Evolutionary conservation across 2,113 vertebrate species (phyloP).

Genomic region (Spheniscus mendiculus): DNA sequence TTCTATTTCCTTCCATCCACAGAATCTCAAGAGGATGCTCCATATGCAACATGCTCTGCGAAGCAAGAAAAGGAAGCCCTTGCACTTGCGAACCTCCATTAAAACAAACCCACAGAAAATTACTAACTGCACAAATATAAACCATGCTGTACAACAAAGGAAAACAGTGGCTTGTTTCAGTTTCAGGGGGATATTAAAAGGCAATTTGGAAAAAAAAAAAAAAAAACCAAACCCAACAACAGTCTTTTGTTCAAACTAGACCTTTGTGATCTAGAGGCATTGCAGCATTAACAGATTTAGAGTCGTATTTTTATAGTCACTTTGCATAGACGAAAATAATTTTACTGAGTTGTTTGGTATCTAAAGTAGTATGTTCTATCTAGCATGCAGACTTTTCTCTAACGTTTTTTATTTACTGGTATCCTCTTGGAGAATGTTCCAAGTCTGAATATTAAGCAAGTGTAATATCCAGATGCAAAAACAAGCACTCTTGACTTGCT

Average conservation of each 20-base stretch:
- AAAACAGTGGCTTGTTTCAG: background rate
- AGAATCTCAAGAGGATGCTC: background rate
- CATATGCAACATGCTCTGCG: background rate
- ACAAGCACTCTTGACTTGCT: background rate
- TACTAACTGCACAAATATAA: background rate
- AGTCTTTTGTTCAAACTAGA: background rate
- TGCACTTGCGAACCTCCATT: background rate
- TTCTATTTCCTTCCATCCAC: background rate
- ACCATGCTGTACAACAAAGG: background rate
- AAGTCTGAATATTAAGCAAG: slow-evolving; percentile 6
- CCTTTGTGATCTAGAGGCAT: background rate
- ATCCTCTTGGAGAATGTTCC: background rate
- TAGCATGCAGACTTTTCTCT: background rate
- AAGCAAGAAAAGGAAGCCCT: background rate
- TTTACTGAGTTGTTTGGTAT: background rate
- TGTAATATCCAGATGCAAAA: slow-evolving; percentile 38
- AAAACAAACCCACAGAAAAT: background rate
- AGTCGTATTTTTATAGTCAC: background rate
- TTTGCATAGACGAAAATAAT: background rate
- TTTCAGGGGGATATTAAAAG: background rate
- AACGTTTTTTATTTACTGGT: background rate
- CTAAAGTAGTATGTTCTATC: background rate
- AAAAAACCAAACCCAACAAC: too few species aligned
- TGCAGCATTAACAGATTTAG: background rate
- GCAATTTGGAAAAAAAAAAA: background rate